Percentiles rank a stretch among this genome's conserved stretches.
phyloP scores from a whole-genome alignment of 1,140 invertebrate genomes.

The Lutraria rhynchaena region DNA sequence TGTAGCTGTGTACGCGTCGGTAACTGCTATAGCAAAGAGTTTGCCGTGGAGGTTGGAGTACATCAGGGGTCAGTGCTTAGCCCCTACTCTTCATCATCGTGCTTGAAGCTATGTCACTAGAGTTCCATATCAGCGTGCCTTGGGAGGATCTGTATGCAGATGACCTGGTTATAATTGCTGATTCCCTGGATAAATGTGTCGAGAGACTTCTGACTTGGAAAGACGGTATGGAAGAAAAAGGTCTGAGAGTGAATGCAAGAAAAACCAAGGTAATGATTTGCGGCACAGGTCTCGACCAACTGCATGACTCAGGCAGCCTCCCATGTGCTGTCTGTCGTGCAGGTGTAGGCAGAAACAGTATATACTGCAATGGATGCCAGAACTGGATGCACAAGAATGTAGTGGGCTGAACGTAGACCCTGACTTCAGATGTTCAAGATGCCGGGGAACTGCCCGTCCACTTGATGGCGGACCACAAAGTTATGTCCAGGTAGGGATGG shows the following conservation, averaged over 20 bases:
- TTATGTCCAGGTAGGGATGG: background rate
- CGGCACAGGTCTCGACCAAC: background rate
- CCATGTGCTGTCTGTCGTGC: constrained; percentile 36
- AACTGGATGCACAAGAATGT: constrained; percentile 19
- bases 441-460: background rate
- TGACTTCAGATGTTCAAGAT: background rate
- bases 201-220: constrained; percentile 10
- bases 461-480: constrained; percentile 25
- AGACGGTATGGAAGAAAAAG: constrained; percentile 28
- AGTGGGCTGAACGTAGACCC: background rate
- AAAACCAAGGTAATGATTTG: constrained; percentile 32
- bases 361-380: constrained; percentile 15
- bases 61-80: constrained; percentile 39
- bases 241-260: constrained; percentile 13
- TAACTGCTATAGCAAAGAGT: background rate
- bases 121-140: constrained; percentile 1
- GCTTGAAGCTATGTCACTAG: constrained; percentile 11
- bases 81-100: constrained; percentile 37
- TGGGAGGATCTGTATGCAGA: constrained; percentile 37
- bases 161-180: constrained; percentile 20
- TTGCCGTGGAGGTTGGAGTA: constrained; percentile 20
- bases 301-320: background rate
- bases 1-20: background rate
- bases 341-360: constrained; percentile 19
- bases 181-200: background rate